Evolutionary conservation across 2,888 invertebrate genomes (phyloP).

Genomic region (Phragmatobia fuliginosa): DNA sequence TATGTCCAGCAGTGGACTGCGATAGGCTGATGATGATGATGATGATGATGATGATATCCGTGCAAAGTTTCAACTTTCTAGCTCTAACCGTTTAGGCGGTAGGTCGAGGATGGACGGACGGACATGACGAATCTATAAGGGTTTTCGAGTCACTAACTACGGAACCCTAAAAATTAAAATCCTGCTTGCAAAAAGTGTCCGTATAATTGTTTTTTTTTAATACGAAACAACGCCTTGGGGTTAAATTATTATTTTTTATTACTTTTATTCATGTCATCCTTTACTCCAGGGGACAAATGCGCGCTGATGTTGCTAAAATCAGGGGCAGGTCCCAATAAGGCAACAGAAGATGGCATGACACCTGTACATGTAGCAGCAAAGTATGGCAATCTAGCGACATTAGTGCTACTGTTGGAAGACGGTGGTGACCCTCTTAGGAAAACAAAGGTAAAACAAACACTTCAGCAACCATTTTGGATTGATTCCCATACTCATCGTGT

Average conservation of each 20-base stretch:
- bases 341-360: slow-evolving; percentile 98
- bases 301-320: slow-evolving; percentile 99
- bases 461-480: not conserved
- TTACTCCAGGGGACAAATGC: slow-evolving; percentile 87
- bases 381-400: slow-evolving; percentile 95
- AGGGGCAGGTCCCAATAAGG: slow-evolving; percentile 98
- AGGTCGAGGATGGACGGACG: too few species aligned
- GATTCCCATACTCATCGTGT: not conserved
- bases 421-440: slow-evolving; percentile 97
- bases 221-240: too few species aligned
- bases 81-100: too few species aligned
- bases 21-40: too few species aligned
- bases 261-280: not conserved
- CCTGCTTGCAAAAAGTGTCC: too few species aligned
- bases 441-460: slow-evolving; percentile 90
- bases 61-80: too few species aligned
- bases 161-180: too few species aligned
- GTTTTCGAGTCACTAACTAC: too few species aligned
- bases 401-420: slow-evolving; percentile 95
- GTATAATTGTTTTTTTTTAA: not conserved
- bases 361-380: slow-evolving; percentile 98
- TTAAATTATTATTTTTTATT: too few species aligned
- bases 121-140: too few species aligned
- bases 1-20: too few species aligned
- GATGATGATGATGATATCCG: too few species aligned